A percentile compares a stretch with the other conserved stretches of the same genome.
Evolutionary conservation across 2,113 vertebrate species (phyloP).

Genomic region (Rhabdomys dilectus): DNA sequence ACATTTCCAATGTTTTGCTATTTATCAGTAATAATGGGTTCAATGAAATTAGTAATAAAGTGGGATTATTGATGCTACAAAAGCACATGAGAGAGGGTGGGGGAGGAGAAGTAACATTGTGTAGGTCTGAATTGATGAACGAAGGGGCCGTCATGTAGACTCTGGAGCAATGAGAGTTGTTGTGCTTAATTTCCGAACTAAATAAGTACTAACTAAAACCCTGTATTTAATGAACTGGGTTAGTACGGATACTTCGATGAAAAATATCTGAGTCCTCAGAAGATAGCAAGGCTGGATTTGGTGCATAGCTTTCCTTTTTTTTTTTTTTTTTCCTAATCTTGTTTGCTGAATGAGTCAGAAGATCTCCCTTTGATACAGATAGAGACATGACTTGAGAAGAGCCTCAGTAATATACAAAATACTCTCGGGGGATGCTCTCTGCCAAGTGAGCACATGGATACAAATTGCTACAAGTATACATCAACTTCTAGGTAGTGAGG

Average conservation of each 20-base stretch:
- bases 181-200: not conserved
- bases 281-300: no score
- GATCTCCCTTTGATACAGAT: not conserved
- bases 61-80: not conserved
- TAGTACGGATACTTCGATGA: not conserved
- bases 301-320: no score
- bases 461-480: not conserved
- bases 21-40: not conserved
- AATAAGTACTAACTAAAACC: not conserved
- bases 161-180: not conserved
- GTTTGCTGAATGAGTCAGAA: not conserved
- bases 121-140: no score
- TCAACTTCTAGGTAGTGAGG: not conserved
- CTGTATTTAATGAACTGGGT: no score
- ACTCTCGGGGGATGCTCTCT: not conserved
- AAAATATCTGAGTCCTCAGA: not conserved
- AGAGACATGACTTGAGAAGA: not conserved
- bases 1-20: not conserved
- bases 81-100: not conserved
- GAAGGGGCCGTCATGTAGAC: not conserved
- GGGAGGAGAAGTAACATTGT: no score
- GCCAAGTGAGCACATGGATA: not conserved
- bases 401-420: not conserved
- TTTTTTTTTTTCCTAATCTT: no score
- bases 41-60: not conserved